These are phyloP conservation scores for Prunella strophiata DNA, from an alignment of 2,797 vertebrate species.

Conservation along the genomic window DNA sequence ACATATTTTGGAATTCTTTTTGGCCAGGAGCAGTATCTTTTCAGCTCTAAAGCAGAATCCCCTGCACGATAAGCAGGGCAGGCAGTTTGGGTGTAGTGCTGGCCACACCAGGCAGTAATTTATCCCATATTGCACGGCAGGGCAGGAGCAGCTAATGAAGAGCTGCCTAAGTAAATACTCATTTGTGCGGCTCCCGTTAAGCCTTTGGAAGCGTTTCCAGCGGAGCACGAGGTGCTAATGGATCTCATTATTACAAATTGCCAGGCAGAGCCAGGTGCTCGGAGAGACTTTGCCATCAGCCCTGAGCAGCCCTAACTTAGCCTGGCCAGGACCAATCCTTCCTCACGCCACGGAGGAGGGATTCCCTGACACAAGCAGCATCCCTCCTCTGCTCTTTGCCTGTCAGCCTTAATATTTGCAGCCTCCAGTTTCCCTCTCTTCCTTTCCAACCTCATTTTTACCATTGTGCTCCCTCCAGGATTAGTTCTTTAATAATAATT, in stretches of 20 bases:
- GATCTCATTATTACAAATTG: constrained; percentile 16
- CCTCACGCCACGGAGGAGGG: not conserved
- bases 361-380: not conserved
- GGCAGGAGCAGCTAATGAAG: constrained; percentile 45
- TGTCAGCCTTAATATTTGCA: not conserved
- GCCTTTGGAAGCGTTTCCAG: constrained; percentile 31
- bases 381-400: not conserved
- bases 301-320: fast-evolving
- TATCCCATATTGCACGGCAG: not conserved
- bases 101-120: not conserved
- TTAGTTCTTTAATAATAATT: not conserved
- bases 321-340: not conserved
- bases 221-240: not conserved
- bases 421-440: not conserved
- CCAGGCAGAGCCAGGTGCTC: not conserved
- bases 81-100: not conserved
- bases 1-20: not conserved
- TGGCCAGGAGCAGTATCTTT: not conserved
- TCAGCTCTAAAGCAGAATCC: not conserved
- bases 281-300: not conserved
- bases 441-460: not conserved
- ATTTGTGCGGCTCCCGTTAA: not conserved
- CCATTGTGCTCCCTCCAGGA: not conserved
- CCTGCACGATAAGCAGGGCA: not conserved
- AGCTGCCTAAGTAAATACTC: constrained; percentile 47